A percentile compares a stretch with the other conserved stretches of the same genome.
These are phyloP conservation scores for Brachylomia viminalis DNA, from an alignment of 2,888 invertebrate genomes.

Conservation along the genomic window DNA sequence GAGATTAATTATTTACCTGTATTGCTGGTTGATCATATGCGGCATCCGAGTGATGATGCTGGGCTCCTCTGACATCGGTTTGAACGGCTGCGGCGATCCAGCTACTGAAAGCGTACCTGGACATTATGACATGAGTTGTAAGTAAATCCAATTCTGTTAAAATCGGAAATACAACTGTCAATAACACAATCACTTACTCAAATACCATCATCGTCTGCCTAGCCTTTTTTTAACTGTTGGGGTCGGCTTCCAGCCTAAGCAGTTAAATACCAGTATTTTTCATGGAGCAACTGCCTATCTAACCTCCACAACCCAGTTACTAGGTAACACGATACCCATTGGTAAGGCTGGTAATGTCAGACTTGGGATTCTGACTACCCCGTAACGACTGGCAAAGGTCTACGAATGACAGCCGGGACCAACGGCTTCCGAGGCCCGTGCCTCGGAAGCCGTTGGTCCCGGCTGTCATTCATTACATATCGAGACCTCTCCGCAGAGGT, in stretches of 20 bases:
- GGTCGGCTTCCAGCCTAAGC: neutral
- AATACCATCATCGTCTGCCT: neutral
- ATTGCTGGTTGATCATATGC: conserved; percentile 88
- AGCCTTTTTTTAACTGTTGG: neutral
- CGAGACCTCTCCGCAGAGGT: neutral
- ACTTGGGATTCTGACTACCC: neutral
- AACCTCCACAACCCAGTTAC: neutral
- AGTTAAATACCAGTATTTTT: neutral
- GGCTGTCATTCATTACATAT: too few species aligned
- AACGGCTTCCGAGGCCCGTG: neutral
- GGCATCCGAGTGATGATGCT: conserved; percentile 89
- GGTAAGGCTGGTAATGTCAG: neutral
- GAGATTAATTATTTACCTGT: conserved; percentile 75
- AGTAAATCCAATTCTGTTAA: conserved; percentile 18
- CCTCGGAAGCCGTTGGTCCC: too few species aligned
- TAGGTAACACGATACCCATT: neutral
- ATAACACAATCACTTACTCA: neutral
- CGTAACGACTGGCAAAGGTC: neutral
- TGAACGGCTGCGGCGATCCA: conserved; percentile 89
- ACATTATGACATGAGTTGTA: conserved; percentile 47
- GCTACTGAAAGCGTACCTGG: conserved; percentile 88
- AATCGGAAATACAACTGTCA: conserved; percentile 3
- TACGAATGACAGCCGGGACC: neutral
- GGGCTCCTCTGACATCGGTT: conserved; percentile 86
- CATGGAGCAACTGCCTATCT: neutral